These are phyloP conservation scores for Synergus umbraculus DNA, from an alignment of 2,888 invertebrate genomes.

Conservation along the genomic window DNA sequence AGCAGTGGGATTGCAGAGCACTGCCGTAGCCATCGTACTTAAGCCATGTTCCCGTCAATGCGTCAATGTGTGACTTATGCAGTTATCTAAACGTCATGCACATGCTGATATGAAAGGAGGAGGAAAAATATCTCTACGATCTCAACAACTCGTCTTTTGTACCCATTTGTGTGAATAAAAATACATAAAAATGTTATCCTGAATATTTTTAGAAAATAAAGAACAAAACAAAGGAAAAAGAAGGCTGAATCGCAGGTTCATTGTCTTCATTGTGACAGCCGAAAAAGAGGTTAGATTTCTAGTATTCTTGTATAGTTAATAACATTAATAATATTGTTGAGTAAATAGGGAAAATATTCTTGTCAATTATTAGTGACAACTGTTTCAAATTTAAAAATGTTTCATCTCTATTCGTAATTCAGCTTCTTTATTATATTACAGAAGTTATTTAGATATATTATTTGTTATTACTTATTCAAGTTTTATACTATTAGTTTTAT, in stretches of 20 bases:
- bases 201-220: not conserved
- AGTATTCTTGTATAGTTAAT: not conserved
- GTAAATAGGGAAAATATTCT: not conserved
- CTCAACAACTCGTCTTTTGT: not conserved
- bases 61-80: too few relatives aligned
- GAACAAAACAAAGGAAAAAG: not conserved
- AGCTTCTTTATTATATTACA: not conserved
- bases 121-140: conserved; percentile 30
- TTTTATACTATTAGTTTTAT: not conserved
- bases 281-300: conserved; percentile 16
- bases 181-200: not conserved
- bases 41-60: too few relatives aligned
- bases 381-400: not conserved
- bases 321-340: too few relatives aligned
- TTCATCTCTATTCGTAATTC: not conserved
- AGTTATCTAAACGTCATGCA: too few relatives aligned
- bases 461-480: not conserved
- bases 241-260: not conserved
- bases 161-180: conserved; percentile 19
- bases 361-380: not conserved
- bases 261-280: not conserved
- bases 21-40: too few relatives aligned
- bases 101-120: conserved; percentile 13
- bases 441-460: not conserved
- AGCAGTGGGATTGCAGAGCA: too few relatives aligned